Evolutionary conservation across 2,113 vertebrate genomes (phyloP), one percentile per base, ranked within the genome.

Genomic region (Acrocephalus kingi): DNA sequence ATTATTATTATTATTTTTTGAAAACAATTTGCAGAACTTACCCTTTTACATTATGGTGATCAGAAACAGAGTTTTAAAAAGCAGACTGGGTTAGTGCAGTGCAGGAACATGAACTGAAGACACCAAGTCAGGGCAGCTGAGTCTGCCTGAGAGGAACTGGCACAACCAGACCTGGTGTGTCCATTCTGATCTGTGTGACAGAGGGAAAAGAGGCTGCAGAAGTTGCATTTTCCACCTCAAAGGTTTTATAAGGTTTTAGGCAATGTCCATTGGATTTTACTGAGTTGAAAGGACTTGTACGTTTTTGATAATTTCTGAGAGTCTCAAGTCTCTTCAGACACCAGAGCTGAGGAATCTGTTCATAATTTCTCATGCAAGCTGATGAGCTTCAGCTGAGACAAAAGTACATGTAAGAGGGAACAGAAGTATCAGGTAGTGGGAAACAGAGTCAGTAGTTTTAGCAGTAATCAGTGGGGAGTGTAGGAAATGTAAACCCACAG

Each of bases 31-130:
- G 9, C 37, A 72, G 75, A 78, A 54, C 4, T 61, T 52, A 31
- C 15, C 15, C 6, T 43, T 67, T 84, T 71, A 48, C 27, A 33
- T 43, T 43, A 39, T 0, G 0, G n/a, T 52, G 54, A 35, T 64
- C 39, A 68, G 67, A 68, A 89, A 48, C 4, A 6, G 23, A 59
- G 23, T 39, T 46, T 46, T 46, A n/a, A 43, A 37, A 58, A 58
- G 9, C 30, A 24, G 8, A 16, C 5, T 24, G 43, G 17, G 30
- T 13, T 15, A 20, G 25, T 8, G 33, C 61, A 56, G 7, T 8
- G 28, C 66, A 59, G 56, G 31, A 77, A 68, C 11, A 4, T 24
- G 49, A 59, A 46, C 41, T 45, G 73, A 61, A 33, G 27, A 58
- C n/a, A 58, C 13, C 1, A 33, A 61, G 45, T 12, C 35, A 9